Conservation (phyloP, 92 coral and sea anemone species). For the Porites divaricata region DNA sequence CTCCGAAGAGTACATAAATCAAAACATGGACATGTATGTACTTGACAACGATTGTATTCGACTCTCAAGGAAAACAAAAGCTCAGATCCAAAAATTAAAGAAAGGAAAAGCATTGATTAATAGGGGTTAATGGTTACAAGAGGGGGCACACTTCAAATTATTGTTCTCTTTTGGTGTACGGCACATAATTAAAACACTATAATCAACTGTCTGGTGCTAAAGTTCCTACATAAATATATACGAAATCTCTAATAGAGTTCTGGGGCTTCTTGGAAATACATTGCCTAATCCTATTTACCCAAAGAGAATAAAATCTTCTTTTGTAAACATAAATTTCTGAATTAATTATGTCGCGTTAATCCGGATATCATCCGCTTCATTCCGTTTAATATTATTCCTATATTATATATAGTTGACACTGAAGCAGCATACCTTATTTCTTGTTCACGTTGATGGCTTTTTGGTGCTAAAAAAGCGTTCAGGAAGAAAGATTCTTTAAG, state of each 20-base stretch:
- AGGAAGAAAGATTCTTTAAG: no score
- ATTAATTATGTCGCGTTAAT: not conserved
- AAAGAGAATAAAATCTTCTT: not conserved
- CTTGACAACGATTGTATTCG: slow-evolving; percentile 1
- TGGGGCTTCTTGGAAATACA: not conserved
- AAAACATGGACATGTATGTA: not conserved
- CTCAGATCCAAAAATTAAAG: not conserved
- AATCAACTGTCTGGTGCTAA: not conserved
- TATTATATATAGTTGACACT: no score
- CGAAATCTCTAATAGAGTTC: not conserved
- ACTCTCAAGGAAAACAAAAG: not conserved
- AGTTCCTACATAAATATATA: not conserved
- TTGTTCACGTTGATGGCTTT: no score
- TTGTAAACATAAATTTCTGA: not conserved
- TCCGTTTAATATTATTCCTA: no score
- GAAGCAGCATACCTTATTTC: no score
- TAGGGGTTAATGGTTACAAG: slow-evolving; percentile 4
- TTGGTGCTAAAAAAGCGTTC: no score
- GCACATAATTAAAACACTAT: not conserved
- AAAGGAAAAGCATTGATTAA: not conserved
- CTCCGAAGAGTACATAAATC: not conserved
- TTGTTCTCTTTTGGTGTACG: not conserved
- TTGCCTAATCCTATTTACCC: slow-evolving; percentile 10
- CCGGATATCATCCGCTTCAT: no score
- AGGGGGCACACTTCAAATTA: not conserved